Evolutionary conservation across 2,113 vertebrate genomes (phyloP), one percentile per base, ranked within the genome.

Genomic region (Dasyprocta punctata): DNA sequence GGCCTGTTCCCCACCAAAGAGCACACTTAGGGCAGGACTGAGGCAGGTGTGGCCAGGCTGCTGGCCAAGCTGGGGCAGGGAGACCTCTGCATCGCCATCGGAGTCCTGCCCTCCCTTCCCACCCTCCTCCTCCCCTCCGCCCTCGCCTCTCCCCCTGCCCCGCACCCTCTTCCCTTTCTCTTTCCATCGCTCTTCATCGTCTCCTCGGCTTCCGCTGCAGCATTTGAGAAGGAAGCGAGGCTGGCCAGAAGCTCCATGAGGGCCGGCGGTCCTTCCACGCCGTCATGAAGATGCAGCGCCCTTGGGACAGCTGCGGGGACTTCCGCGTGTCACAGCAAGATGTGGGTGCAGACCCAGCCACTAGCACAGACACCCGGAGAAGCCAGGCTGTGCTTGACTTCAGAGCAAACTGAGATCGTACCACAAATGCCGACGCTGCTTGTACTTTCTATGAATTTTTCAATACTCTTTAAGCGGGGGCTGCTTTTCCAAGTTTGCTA

Each of bases 71-170:
- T 3, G 3, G 7, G 47, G 41, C 13, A 14, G 17, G 30, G 38
- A 1, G 20, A 7, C 2, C 1, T 20, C 38, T 33, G 22, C 8
- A 0, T 49, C 16, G 13, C 36, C 52, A 19, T 12, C 4, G 6
- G 11, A 12, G 0, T 24, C 10, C 56, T 20, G 71, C 7, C 49
- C 1, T 24, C 19, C 22, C 60, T 10, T 61, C 60, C 24, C 24
- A 9, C 19, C 17, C 56, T 58, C 20, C 56, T 7, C 56, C 56
- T 58, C 60, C 60, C 60, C 60, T 26, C 20, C 5, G 4, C 14
- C 60, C 33, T 2, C 10, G 2, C 22, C 49, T 7, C 38, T 67
- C 56, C 26, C 14, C 44, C 3, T 8, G 12, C 3, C 12, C 11
- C 38, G 17, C 11, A 16, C 22, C 58, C 44, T 38, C 16, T 19